A percentile compares a stretch with the other conserved stretches of the same genome.
phyloP scores from a whole-genome alignment of 2,888 invertebrate genomes.

The Andrena haemorrhoa region DNA sequence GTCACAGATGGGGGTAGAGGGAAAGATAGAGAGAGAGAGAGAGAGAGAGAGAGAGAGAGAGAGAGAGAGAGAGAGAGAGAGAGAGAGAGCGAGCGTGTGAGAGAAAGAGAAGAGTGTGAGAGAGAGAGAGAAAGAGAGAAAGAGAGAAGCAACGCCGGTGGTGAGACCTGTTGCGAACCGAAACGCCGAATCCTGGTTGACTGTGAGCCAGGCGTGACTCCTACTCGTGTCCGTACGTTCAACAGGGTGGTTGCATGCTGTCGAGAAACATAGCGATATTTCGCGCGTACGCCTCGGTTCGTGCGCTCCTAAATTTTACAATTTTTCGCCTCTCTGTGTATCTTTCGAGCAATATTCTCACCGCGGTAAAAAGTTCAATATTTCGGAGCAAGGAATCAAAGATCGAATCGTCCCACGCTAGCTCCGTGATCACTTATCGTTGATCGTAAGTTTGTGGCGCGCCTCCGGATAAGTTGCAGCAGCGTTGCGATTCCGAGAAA shows the following conservation, averaged over 20 bases:
- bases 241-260: conserved; percentile 75
- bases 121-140: conserved; percentile 47
- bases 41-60: conserved; percentile 33
- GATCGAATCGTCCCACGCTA: not conserved
- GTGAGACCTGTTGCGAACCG: conserved; percentile 83
- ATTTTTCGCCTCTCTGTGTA: conserved; percentile 9
- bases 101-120: conserved; percentile 32
- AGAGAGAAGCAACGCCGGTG: conserved; percentile 62
- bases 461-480: not conserved
- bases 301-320: conserved; percentile 35
- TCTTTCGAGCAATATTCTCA: conserved; percentile 9
- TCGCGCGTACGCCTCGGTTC: conserved; percentile 51
- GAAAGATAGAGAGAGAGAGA: conserved; percentile 33
- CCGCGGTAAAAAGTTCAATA: not conserved
- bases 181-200: conserved; percentile 82
- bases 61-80: conserved; percentile 38
- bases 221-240: conserved; percentile 74
- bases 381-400: not conserved
- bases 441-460: not conserved
- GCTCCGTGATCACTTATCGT: not conserved
- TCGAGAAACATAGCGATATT: conserved; percentile 68
- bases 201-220: conserved; percentile 78
- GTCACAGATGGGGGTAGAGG: conserved; percentile 40
- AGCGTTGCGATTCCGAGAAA: not conserved
- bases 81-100: conserved; percentile 14